Evolutionary conservation across 2,113 vertebrate species (phyloP), one percentile per base, ranked within the genome.

Genomic region (Myotis lucifugus): DNA sequence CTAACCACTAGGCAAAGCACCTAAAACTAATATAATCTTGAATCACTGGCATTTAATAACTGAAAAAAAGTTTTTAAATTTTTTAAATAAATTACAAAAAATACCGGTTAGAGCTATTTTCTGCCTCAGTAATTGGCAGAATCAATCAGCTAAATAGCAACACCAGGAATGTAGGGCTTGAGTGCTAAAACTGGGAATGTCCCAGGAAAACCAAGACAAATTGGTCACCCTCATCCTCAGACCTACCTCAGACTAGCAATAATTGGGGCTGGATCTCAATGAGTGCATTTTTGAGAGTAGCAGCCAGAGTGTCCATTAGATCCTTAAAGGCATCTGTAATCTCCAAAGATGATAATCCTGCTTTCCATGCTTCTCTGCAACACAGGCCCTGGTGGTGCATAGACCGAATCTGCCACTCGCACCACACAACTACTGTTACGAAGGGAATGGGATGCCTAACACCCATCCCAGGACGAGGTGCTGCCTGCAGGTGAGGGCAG

Each of bases 271-370:
- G 61, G 59, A 46, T 27, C 32, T 50, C 72, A 12, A 15, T 3
- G 11, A 1, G 0, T 21, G n/a, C 10, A 0, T 21, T 40, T 66
- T 6, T 18, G 8, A 19, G 29, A 73, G 3, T 1, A 19, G 52
- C 8, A 8, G 9, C 56, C 11, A 1, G 6, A 14, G 12, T 0
- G 0, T 8, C 77, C 46, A 4, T 2, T 10, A 0, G 6, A 18
- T 61, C 59, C 69, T 37, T 59, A 1, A 52, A 78, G 54, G 11
- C 19, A 0, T 6, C 70, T 27, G 15, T 4, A 19, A 23, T 15
- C 50, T 78, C 48, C 29, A 9, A 46, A 25, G 32, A 11, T 1
- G 42, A 42, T 3, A 40, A 1, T 21, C n/a, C 15, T 8, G 76
- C 34, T 25, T 25, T 19, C 12, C 8, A 3, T 10, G 2, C 37